Base-by-base conservation (phyloP, 1,140 invertebrate genomes). In the Drosophila sulfurigaster region DNA sequence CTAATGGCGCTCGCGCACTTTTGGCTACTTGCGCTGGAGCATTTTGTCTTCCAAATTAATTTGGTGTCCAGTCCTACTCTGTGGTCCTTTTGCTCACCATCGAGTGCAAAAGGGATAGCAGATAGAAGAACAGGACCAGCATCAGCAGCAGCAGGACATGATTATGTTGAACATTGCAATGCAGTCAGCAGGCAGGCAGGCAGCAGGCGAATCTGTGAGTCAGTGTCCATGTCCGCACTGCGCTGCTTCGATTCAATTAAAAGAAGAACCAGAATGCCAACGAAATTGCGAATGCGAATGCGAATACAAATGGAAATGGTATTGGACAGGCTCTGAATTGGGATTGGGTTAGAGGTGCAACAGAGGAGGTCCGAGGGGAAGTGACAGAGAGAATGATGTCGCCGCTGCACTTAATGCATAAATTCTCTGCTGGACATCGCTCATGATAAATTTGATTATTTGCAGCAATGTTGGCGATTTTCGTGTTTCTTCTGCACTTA, bases 31-130 rank as follows among this genome's bases (percentile, higher is more conserved):
- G 79, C 80, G 80, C 57, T 68, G 58, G 68, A 82, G 73, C 80
- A 87, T 88, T 87, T 75, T 88, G 83, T 87, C 83, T 87, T 80
- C 70, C 80, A 88, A 87, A 87, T 87, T 87, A 87, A 87, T 87
- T 87, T 88, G 83, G 83, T 88, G 59, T 75, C 73, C 83, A 69
- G 80, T 25, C 62, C 41, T 67, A 45, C 41, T 25, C 28, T n/a
- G 68, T 30, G 30, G 57, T 74, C 49, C 51, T 63, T 69, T 69
- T 65, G 60, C 43, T 30, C 35, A 11, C 20, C 32, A 15, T 7
- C 32, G 35, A 41, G 32, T n/a, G 10, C 10, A 45, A 28, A 35
- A 58, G 35, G 32, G 48, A 54, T 51, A 54, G 28, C 16, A 8
- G 46, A 52, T 8, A 15, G 57, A 38, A 6, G 13, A 11, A 41